Conservation (phyloP, 2,888 invertebrate species). For the Isoperla grammatica region DNA sequence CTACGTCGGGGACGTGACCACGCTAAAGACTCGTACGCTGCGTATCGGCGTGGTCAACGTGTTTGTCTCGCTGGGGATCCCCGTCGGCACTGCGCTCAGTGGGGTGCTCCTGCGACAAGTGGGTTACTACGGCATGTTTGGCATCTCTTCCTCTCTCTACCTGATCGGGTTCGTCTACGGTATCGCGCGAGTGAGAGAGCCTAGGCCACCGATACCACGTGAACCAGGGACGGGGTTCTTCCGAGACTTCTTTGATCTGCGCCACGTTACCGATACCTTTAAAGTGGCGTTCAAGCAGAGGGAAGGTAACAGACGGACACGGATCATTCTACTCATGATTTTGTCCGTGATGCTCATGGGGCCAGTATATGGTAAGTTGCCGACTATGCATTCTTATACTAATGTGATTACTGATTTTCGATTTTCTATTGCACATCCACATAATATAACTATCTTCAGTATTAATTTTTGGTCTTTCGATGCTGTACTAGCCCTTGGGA, state of each 20-base stretch:
- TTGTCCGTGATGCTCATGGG: slow-evolving; percentile 82
- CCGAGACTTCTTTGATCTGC: slow-evolving; percentile 67
- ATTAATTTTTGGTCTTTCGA: too few relatives aligned
- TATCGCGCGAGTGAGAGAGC: slow-evolving; percentile 62
- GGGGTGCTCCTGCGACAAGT: slow-evolving; percentile 72
- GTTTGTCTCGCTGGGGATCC: slow-evolving; percentile 81
- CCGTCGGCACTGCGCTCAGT: slow-evolving; percentile 82
- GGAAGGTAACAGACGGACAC: slow-evolving; percentile 63
- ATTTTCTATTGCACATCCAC: background rate
- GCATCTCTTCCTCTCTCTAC: slow-evolving; percentile 68
- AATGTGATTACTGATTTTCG: background rate
- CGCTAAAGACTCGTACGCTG: slow-evolving; percentile 74
- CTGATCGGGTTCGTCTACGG: slow-evolving; percentile 70
- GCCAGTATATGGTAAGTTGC: slow-evolving; percentile 70
- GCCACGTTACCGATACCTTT: slow-evolving; percentile 71
- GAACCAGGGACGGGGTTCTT: slow-evolving; percentile 49
- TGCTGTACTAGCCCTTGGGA: too few relatives aligned
- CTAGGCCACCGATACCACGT: background rate
- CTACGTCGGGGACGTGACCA: slow-evolving; percentile 82
- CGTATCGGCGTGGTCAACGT: slow-evolving; percentile 84
- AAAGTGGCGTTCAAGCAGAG: slow-evolving; percentile 74
- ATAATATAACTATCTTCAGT: background rate
- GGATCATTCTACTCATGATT: slow-evolving; percentile 71
- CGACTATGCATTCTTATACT: background rate
- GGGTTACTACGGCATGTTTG: slow-evolving; percentile 77